phyloP scores from a whole-genome alignment of 2,797 vertebrate genomes.

The Lophotriccus pileatus region DNA sequence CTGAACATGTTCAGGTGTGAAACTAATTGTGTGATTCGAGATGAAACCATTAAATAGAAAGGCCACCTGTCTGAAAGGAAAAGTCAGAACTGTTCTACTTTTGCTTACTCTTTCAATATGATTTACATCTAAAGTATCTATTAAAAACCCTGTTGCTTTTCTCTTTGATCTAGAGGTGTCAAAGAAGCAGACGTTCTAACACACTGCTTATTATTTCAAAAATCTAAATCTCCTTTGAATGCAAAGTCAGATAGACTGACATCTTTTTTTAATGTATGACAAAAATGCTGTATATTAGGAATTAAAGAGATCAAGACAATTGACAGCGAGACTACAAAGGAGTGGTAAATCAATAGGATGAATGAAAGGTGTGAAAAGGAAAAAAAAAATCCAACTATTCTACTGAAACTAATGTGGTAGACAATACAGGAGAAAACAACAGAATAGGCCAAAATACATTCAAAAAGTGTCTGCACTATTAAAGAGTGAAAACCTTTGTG shows the following conservation, averaged over 20 bases:
- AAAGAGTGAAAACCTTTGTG: background rate
- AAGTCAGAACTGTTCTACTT: slow-evolving; percentile 28
- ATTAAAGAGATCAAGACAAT: slow-evolving; percentile 65
- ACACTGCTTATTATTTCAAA: slow-evolving; percentile 62
- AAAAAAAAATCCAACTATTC: background rate
- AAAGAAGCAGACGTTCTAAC: slow-evolving; percentile 36
- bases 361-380: background rate
- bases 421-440: background rate
- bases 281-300: slow-evolving; percentile 59
- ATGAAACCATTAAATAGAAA: background rate
- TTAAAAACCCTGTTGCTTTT: slow-evolving; percentile 51
- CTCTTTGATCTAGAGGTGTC: slow-evolving; percentile 63
- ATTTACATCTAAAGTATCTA: slow-evolving; percentile 49
- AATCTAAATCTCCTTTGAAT: slow-evolving; percentile 50
- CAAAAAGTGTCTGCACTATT: background rate
- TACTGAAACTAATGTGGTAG: background rate
- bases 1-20: background rate
- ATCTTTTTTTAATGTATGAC: slow-evolving; percentile 38
- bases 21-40: background rate
- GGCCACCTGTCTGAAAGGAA: background rate
- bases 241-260: slow-evolving; percentile 55
- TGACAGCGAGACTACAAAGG: slow-evolving; percentile 54
- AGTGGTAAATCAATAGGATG: slow-evolving; percentile 40
- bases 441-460: background rate
- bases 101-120: background rate